Percentiles rank a stretch among this genome's conserved stretches.
Evolutionary conservation across 2,113 vertebrate species (phyloP).

Genomic region (Cathartes aura): DNA sequence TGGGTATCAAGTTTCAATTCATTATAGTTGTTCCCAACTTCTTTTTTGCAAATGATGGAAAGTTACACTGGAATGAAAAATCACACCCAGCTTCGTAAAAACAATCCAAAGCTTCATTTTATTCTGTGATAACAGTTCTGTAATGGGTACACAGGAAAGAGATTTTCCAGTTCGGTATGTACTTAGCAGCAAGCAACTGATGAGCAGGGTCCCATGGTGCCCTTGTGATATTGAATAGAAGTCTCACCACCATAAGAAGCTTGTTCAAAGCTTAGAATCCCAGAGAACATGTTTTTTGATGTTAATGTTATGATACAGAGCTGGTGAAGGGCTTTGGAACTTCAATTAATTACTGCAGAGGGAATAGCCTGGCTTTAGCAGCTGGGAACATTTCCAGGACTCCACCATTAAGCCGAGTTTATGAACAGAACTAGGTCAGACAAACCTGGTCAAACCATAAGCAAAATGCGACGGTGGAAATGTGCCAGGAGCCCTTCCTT

Average conservation of each 20-base stretch:
- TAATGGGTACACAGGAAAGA: slow-evolving; percentile 3
- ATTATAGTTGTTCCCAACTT: neutral
- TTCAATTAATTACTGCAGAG: slow-evolving; percentile 49
- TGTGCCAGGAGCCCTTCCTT: neutral
- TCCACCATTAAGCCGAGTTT: slow-evolving; percentile 47
- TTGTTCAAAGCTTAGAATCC: slow-evolving; percentile 42
- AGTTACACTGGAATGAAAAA: slow-evolving; percentile 16
- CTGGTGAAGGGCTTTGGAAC: slow-evolving; percentile 44
- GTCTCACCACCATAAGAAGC: neutral
- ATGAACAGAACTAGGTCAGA: slow-evolving; percentile 58
- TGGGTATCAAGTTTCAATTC: neutral
- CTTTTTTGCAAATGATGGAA: neutral
- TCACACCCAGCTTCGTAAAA: slow-evolving; percentile 14
- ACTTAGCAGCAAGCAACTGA: neutral
- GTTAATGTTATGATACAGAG: slow-evolving; percentile 20
- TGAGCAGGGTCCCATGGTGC: neutral
- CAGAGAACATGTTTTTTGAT: neutral
- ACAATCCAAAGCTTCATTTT: neutral
- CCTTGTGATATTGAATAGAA: neutral
- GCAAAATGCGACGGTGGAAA: neutral
- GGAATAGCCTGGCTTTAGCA: slow-evolving; percentile 39
- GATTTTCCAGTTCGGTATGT: slow-evolving; percentile 22
- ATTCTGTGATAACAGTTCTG: neutral
- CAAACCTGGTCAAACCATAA: slow-evolving; percentile 41
- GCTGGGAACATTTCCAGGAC: slow-evolving; percentile 47